phyloP scores from a whole-genome alignment of 1,140 invertebrate species.

The Rhynchophorus ferrugineus region DNA sequence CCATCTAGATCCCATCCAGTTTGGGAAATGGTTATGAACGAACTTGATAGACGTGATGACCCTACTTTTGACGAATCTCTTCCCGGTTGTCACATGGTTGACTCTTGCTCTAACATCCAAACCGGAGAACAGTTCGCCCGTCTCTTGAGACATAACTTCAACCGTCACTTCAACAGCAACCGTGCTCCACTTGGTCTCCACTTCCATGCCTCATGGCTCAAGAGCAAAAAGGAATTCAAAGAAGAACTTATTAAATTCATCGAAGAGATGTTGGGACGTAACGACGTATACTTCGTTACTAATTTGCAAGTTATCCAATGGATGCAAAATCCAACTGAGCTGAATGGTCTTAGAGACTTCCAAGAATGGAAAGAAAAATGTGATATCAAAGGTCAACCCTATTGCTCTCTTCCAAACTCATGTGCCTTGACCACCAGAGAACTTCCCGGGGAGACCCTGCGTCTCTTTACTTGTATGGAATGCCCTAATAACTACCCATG shows the following conservation, averaged over 20 bases:
- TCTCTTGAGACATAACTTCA: conserved; percentile 87
- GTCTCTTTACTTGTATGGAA: conserved; percentile 91
- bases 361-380: conserved; percentile 94
- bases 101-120: conserved; percentile 88
- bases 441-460: conserved; percentile 83
- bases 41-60: conserved; percentile 84
- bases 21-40: conserved; percentile 96
- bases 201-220: conserved; percentile 92
- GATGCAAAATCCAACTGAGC: conserved; percentile 93
- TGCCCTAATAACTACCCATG: conserved; percentile 94
- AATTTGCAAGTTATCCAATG: conserved; percentile 93
- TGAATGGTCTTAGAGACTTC: conserved; percentile 81
- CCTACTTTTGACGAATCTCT: conserved; percentile 84
- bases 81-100: conserved; percentile 89
- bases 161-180: conserved; percentile 87
- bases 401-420: conserved; percentile 84
- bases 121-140: conserved; percentile 79
- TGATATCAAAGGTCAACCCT: conserved; percentile 87
- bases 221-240: conserved; percentile 88
- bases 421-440: conserved; percentile 84
- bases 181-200: conserved; percentile 88
- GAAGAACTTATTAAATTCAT: conserved; percentile 90
- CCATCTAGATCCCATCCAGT: conserved; percentile 84
- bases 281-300: conserved; percentile 92
- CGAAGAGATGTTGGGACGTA: conserved; percentile 80